phyloP scores from a whole-genome alignment of 2,888 invertebrate genomes.

The Phyllotreta cruciferae region DNA sequence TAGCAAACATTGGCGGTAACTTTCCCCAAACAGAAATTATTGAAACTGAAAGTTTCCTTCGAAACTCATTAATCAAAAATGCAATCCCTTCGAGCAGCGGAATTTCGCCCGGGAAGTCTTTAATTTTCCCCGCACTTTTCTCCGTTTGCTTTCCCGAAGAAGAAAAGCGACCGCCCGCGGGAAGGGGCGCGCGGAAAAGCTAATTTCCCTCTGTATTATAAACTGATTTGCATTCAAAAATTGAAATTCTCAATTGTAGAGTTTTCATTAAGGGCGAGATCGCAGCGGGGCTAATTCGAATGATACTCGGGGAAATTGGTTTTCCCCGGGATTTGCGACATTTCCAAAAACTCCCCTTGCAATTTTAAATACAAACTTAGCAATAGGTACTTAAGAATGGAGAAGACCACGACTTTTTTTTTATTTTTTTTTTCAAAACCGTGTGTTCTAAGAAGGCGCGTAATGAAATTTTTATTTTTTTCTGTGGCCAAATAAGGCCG shows the following conservation, averaged over 20 bases:
- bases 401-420: too few species aligned
- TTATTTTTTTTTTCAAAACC: too few species aligned
- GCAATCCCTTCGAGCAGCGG: conserved; percentile 28
- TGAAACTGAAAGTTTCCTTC: conserved; percentile 32
- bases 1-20: too few species aligned
- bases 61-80: conserved; percentile 36
- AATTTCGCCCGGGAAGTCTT: conserved; percentile 24
- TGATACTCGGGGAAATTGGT: neutral
- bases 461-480: too few species aligned
- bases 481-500: too few species aligned
- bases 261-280: conserved; percentile 21
- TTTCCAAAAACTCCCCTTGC: too few species aligned
- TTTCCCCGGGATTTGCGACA: too few species aligned
- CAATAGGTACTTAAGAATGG: too few species aligned
- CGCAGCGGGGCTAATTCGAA: neutral
- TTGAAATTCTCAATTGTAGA: conserved; percentile 25
- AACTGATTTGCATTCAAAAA: conserved; percentile 28
- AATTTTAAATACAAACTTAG: too few species aligned
- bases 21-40: conserved; percentile 28
- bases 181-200: conserved; percentile 8
- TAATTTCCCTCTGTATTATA: conserved; percentile 21
- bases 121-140: conserved; percentile 24
- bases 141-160: conserved; percentile 22
- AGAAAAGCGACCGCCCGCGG: conserved; percentile 12
- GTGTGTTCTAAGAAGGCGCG: too few species aligned